These are phyloP conservation scores for Dolichoris vasculosae DNA, from an alignment of 1,140 invertebrate species.

Conservation along the genomic window DNA sequence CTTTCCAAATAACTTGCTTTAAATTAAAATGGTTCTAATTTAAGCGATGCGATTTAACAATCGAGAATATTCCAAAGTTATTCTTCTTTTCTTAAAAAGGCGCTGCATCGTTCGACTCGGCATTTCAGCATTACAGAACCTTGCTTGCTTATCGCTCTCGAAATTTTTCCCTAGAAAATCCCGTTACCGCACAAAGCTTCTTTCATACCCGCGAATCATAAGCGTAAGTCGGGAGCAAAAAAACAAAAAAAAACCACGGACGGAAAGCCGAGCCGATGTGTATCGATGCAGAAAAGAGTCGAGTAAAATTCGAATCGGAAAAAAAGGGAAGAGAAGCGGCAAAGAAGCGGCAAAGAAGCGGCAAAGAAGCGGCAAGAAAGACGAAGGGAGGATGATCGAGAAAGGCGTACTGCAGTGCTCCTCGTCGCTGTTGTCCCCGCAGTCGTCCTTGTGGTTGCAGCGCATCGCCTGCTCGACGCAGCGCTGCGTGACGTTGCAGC, in stretches of 20 bases:
- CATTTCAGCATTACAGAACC: not conserved
- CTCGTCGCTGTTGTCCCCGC: constrained; percentile 92
- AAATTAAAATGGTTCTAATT: too few relatives aligned
- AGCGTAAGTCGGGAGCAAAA: not conserved
- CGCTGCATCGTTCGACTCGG: not conserved
- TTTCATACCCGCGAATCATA: not conserved
- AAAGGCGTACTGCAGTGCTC: constrained; percentile 86
- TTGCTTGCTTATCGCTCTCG: not conserved
- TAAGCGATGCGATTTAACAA: not conserved
- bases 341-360: not conserved
- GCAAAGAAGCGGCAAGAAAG: too few relatives aligned
- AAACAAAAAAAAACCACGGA: not conserved
- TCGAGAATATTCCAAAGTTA: not conserved
- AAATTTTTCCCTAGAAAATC: not conserved
- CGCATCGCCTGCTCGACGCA: constrained; percentile 88
- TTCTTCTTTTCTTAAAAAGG: not conserved
- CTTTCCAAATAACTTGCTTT: not conserved
- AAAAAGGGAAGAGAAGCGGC: not conserved
- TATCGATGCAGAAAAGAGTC: not conserved
- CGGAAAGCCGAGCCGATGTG: not conserved
- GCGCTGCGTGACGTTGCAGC: constrained; percentile 87
- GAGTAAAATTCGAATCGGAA: not conserved
- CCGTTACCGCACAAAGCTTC: not conserved
- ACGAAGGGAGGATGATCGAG: not conserved
- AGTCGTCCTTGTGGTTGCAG: constrained; percentile 93